These are phyloP conservation scores for Perca fluviatilis DNA, from an alignment of 2,113 vertebrate species.

Conservation along the genomic window DNA sequence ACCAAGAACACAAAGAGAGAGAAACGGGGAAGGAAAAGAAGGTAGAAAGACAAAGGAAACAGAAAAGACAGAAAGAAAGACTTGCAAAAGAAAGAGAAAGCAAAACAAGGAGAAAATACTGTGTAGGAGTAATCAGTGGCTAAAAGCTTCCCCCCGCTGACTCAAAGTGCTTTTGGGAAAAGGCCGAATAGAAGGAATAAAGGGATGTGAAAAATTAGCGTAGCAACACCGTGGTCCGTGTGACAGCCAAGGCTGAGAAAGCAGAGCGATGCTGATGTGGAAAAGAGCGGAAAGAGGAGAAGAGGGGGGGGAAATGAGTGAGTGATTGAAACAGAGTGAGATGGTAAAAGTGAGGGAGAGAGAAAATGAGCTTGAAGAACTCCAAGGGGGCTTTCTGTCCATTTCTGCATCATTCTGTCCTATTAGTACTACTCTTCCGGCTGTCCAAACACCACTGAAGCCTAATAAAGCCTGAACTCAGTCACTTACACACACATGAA, in stretches of 20 bases:
- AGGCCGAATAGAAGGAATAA: conserved; percentile 71
- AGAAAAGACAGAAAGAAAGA: conserved; percentile 32
- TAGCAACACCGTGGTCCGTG: conserved; percentile 56
- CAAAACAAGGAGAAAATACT: conserved; percentile 77
- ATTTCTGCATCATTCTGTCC: conserved; percentile 83
- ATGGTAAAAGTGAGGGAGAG: conserved; percentile 64
- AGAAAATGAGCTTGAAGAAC: conserved; percentile 77
- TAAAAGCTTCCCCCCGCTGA: conserved; percentile 82
- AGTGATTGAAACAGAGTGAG: conserved; percentile 72
- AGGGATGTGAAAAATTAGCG: conserved; percentile 76
- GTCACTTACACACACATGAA: conserved; percentile 65
- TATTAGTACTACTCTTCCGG: conserved; percentile 80
- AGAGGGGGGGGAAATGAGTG: conserved; percentile 21
- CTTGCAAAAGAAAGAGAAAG: conserved; percentile 46
- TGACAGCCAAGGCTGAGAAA: conserved; percentile 72
- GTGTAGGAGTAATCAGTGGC: conserved; percentile 77
- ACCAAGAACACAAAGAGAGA: background rate
- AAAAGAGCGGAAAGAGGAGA: conserved; percentile 32
- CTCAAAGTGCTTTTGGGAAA: conserved; percentile 80
- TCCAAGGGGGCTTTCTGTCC: conserved; percentile 78
- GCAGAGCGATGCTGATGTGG: conserved; percentile 58
- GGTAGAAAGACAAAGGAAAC: conserved; percentile 12
- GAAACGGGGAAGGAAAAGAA: background rate
- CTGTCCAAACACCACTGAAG: conserved; percentile 82
- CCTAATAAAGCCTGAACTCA: conserved; percentile 80